These are phyloP conservation scores for Solea senegalensis DNA, from an alignment of 2,113 vertebrate genomes.

Conservation along the genomic window DNA sequence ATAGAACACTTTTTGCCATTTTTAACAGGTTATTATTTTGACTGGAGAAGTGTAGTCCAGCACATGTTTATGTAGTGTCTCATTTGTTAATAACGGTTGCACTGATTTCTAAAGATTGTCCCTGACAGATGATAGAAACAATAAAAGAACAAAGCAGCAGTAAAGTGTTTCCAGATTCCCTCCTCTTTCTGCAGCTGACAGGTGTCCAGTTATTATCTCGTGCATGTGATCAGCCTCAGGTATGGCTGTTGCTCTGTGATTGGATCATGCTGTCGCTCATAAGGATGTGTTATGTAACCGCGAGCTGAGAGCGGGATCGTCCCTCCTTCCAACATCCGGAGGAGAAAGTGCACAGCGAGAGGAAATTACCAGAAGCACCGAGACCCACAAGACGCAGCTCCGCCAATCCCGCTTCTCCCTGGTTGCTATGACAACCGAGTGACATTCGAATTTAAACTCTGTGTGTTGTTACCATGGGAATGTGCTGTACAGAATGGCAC, in stretches of 20 bases:
- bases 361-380: slow-evolving; percentile 52
- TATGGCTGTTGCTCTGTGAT: not conserved
- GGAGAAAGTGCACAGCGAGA: slow-evolving; percentile 21
- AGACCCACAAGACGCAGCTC: slow-evolving; percentile 41
- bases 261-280: not conserved
- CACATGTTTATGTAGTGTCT: no score
- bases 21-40: no score
- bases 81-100: no score
- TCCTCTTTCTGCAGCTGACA: slow-evolving; percentile 13
- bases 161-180: not conserved
- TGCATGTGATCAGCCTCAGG: slow-evolving; percentile 8
- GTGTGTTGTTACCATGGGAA: slow-evolving; percentile 76
- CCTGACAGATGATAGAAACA: no score
- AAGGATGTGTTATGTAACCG: slow-evolving; percentile 38
- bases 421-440: slow-evolving; percentile 75
- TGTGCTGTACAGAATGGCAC: slow-evolving; percentile 34
- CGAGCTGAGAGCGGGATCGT: slow-evolving; percentile 16
- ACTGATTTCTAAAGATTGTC: no score
- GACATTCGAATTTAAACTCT: slow-evolving; percentile 66
- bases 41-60: no score
- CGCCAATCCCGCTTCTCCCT: slow-evolving; percentile 42
- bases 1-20: no score
- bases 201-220: slow-evolving; percentile 18
- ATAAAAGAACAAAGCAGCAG: no score
- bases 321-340: slow-evolving; percentile 34